These are phyloP conservation scores for Smutsia temminckii DNA, from an alignment of 2,797 vertebrate genomes.

Conservation along the genomic window DNA sequence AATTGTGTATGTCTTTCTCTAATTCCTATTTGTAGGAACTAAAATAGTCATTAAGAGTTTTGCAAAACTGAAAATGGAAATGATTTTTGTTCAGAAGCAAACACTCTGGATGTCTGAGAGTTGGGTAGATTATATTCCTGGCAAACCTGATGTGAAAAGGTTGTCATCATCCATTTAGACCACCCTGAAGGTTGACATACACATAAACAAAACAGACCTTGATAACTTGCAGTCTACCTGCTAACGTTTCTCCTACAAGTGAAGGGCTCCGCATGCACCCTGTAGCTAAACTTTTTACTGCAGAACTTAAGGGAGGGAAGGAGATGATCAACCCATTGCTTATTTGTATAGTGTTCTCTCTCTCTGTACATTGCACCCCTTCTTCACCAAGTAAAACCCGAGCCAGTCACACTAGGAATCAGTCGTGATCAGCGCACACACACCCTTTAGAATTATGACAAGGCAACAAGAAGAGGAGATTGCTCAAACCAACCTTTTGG, in stretches of 20 bases:
- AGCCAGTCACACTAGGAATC: background rate
- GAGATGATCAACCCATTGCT: background rate
- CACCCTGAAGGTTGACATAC: slow-evolving; percentile 58
- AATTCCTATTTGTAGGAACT: slow-evolving; percentile 11
- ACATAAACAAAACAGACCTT: slow-evolving; percentile 30
- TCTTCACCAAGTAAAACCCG: background rate
- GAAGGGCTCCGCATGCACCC: background rate
- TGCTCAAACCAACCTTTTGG: slow-evolving; percentile 88
- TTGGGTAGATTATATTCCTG: background rate
- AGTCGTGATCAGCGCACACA: background rate
- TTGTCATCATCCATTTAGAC: slow-evolving; percentile 56
- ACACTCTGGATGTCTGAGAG: background rate
- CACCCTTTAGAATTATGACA: background rate
- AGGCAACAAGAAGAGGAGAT: slow-evolving; percentile 50
- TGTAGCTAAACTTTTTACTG: background rate
- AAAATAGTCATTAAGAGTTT: slow-evolving; percentile 23
- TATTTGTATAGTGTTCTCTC: background rate
- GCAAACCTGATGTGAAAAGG: background rate
- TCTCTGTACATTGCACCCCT: background rate
- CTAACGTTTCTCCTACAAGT: background rate
- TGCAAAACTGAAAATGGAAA: slow-evolving; percentile 38
- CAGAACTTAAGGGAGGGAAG: background rate
- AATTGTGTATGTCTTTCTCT: background rate
- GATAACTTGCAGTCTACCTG: slow-evolving; percentile 43
- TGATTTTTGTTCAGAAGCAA: slow-evolving; percentile 30